phyloP scores from a whole-genome alignment of 2,797 vertebrate species.

The Tangara arthus region DNA sequence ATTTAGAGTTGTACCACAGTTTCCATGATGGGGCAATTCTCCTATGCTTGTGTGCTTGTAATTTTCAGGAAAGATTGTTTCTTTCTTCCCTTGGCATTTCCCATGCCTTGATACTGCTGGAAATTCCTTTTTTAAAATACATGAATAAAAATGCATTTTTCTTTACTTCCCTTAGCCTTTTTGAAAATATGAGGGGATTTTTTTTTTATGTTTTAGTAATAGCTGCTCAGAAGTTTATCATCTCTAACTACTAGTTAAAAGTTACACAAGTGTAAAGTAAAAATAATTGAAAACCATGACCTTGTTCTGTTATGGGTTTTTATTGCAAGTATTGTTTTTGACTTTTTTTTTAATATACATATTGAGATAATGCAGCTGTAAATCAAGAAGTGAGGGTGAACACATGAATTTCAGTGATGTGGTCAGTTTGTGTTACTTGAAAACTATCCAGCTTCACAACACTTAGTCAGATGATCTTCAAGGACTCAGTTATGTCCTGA shows the following conservation, averaged over 20 bases:
- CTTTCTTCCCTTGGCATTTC: constrained; percentile 2
- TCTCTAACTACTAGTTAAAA: background rate
- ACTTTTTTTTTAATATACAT: background rate
- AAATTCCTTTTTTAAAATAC: background rate
- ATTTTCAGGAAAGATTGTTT: constrained; percentile 22
- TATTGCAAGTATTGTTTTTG: background rate
- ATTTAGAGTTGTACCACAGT: background rate
- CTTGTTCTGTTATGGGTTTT: background rate
- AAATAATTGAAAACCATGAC: background rate
- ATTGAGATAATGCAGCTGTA: background rate
- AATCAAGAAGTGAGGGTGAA: background rate
- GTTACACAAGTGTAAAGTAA: background rate
- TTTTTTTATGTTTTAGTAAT: background rate
- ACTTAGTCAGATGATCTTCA: background rate
- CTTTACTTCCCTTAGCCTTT: background rate
- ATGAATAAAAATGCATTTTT: background rate
- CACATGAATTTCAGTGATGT: background rate
- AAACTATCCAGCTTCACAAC: background rate
- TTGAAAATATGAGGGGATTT: background rate
- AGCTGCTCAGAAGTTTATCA: background rate
- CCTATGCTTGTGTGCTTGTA: background rate
- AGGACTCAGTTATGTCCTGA: background rate
- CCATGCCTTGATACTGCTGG: background rate
- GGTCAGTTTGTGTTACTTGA: background rate
- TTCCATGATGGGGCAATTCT: constrained; percentile 41